These are phyloP conservation scores for Cynaeus angustus DNA, from an alignment of 2,888 invertebrate species.

Conservation along the genomic window DNA sequence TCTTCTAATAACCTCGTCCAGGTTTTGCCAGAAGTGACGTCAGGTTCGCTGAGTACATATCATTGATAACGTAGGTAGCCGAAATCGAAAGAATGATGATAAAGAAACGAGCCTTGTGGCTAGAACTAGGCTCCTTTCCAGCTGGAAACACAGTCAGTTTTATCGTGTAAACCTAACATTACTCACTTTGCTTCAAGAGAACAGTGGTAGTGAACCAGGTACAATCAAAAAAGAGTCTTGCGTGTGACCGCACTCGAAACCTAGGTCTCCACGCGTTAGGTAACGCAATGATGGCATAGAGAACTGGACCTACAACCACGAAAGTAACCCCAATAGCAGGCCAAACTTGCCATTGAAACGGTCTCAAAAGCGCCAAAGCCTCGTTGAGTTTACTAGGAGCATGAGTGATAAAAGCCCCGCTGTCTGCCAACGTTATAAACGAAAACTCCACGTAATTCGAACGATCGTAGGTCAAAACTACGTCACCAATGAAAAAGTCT, in stretches of 20 bases:
- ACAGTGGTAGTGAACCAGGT: conserved; percentile 84
- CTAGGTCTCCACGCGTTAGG: conserved; percentile 75
- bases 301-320: conserved; percentile 79
- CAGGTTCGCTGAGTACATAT: conserved; percentile 86
- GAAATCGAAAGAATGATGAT: conserved; percentile 82
- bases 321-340: conserved; percentile 80
- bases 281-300: conserved; percentile 80
- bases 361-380: conserved; percentile 82
- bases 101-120: conserved; percentile 80
- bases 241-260: conserved; percentile 65
- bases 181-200: conserved; percentile 81
- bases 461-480: conserved; percentile 83
- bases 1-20: conserved; percentile 72
- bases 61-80: conserved; percentile 85
- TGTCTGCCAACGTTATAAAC: conserved; percentile 84
- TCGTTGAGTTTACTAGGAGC: conserved; percentile 83
- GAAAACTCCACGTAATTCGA: conserved; percentile 84
- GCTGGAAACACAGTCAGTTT: conserved; percentile 67
- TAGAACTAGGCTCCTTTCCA: conserved; percentile 77
- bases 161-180: neutral
- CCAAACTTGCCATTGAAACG: conserved; percentile 86
- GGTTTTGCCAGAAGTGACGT: conserved; percentile 84
- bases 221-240: conserved; percentile 75
- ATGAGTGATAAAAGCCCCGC: conserved; percentile 85
- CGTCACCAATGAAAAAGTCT: conserved; percentile 84